phyloP scores from a whole-genome alignment of 2,113 vertebrate genomes.

The Tauraco erythrolophus region DNA sequence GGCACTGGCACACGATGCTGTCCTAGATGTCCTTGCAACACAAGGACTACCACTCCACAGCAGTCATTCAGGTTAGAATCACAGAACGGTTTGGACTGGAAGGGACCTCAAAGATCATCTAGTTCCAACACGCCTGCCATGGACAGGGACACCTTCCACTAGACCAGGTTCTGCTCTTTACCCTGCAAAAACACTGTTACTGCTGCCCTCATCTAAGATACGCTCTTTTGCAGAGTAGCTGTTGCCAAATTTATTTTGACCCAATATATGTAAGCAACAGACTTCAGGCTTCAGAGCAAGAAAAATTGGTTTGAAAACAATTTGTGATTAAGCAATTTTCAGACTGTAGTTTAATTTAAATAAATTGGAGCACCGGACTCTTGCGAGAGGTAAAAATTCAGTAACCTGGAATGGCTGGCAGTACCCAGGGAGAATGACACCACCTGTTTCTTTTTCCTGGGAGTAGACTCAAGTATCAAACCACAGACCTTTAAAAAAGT shows the following conservation, averaged over 20 bases:
- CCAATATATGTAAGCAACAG: not conserved
- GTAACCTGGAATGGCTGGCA: not conserved
- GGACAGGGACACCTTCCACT: no score
- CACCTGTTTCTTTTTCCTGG: not conserved
- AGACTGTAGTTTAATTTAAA: not conserved
- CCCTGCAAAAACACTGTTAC: not conserved
- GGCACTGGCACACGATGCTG: not conserved
- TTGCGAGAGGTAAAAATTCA: not conserved
- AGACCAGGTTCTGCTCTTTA: not conserved
- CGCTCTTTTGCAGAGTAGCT: not conserved
- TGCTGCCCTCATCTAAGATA: not conserved
- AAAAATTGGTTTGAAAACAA: not conserved
- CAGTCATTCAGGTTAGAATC: no score
- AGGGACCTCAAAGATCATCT: no score
- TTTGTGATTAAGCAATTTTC: not conserved
- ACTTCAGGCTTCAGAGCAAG: not conserved
- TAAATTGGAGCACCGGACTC: not conserved
- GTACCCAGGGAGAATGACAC: not conserved
- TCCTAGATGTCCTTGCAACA: not conserved
- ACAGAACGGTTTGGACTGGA: no score
- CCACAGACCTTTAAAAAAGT: not conserved
- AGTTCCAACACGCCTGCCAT: no score
- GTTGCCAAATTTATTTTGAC: not conserved
- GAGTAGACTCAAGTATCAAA: not conserved
- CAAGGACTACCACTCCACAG: not conserved